Base-by-base conservation (phyloP, 2,888 invertebrate species). In the Peribatodes rhomboidaria region DNA sequence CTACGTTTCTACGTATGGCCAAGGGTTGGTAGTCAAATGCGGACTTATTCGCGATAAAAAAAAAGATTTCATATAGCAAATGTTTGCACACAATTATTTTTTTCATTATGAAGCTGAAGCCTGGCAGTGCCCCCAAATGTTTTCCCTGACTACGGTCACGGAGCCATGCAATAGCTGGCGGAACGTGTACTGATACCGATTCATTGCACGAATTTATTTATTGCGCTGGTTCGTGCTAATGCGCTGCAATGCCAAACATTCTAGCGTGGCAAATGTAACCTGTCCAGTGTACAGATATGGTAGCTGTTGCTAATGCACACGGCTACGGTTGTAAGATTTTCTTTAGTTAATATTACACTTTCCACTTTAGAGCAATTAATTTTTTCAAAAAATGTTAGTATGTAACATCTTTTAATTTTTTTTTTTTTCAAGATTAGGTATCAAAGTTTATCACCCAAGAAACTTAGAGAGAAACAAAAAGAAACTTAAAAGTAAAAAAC, bases 151-250 rank as follows among this genome's bases (percentile, higher is more conserved):
- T 64, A 16, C 58, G 41, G n/a, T 41, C 64, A n/a, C n/a, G 64
- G 35, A 60, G 62, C 59, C 70, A 62, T 76, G 81, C 79, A 77
- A 79, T 72, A 74, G 60, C 66, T 69, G 57, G 61, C 69, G 72
- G 73, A 76, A 74, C 74, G 75, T 71, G 72, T 64, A 65, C 70
- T 73, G 64, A 64, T 70, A 69, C 61, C 67, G 55, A 71, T 68
- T 67, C 69, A 54, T 66, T 71, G 73, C 73, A 73, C 73, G 73
- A 65, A 78, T 77, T 76, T 76, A 78, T 75, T 71, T 69, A 75
- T 72, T 68, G 70, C 71, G 63, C 41, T 20, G 49, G 59, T 64
- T 59, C 64, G 64, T 59, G 54, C 54, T 64, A 64, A 64, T 55
- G 37, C 35, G 42, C 33, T 54, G 67, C 70, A 67, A 74, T 55